phyloP scores from a whole-genome alignment of 2,888 invertebrate species.

The Drosophila atroscutellata region DNA sequence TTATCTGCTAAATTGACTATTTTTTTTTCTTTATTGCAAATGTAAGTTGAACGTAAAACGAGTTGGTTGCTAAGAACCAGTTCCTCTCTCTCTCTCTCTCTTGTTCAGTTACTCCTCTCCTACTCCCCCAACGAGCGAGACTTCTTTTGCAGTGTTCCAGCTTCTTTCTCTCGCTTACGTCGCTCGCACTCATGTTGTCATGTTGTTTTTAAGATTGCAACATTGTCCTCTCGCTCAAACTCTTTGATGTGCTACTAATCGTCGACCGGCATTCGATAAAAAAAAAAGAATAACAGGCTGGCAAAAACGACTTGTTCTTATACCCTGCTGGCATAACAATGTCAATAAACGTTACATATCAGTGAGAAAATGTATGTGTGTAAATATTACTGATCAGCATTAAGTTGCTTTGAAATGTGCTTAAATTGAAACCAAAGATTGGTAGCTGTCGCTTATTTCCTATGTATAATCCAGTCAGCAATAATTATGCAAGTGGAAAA shows the following conservation, averaged over 20 bases:
- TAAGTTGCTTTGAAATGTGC: neutral
- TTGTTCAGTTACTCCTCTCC: conserved; percentile 24
- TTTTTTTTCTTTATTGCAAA: conserved; percentile 36
- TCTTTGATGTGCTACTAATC: conserved; percentile 1
- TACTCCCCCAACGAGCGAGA: conserved; percentile 39
- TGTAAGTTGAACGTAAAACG: conserved; percentile 54
- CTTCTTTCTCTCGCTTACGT: conserved; percentile 26
- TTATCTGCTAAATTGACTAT: conserved; percentile 18
- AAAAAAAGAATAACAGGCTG: conserved; percentile 1
- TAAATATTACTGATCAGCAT: conserved; percentile 2
- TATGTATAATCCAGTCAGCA: neutral
- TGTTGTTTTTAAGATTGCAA: conserved; percentile 5
- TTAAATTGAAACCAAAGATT: neutral
- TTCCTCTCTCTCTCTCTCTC: conserved; percentile 21
- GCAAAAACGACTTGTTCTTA: conserved; percentile 5
- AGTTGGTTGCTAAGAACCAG: conserved; percentile 74
- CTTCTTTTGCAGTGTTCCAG: conserved; percentile 45
- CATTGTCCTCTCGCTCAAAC: neutral
- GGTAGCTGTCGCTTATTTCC: neutral
- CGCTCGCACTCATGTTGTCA: conserved; percentile 5
- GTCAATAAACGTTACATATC: too few relatives aligned
- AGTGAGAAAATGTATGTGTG: neutral
- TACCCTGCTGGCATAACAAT: conserved; percentile 1
- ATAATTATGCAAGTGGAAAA: neutral
- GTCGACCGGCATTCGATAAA: conserved; percentile 17